These are phyloP conservation scores for Atherix ibis DNA, from an alignment of 2,888 invertebrate genomes.

Conservation along the genomic window DNA sequence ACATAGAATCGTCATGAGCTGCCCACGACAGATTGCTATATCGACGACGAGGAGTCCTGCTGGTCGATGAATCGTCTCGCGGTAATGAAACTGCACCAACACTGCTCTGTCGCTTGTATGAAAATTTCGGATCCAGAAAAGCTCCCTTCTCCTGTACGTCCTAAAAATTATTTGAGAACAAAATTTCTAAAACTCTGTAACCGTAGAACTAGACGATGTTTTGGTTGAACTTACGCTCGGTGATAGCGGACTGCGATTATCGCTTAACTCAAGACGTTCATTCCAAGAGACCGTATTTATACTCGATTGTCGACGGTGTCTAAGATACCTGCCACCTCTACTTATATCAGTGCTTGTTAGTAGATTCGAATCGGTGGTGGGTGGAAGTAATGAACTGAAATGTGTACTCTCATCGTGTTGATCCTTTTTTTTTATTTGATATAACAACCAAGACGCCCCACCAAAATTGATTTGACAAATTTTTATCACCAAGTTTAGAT, in stretches of 20 bases:
- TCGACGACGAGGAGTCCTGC: too few species aligned
- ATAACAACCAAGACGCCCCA: too few species aligned
- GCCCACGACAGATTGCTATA: conserved; percentile 23
- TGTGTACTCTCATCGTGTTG: conserved; percentile 7
- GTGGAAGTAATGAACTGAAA: conserved; percentile 1
- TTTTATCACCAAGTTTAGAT: too few species aligned
- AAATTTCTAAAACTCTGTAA: too few species aligned
- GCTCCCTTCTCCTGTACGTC: too few species aligned
- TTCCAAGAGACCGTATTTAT: conserved; percentile 32
- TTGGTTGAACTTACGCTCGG: background rate
- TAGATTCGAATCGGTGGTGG: conserved; percentile 1
- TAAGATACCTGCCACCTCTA: background rate
- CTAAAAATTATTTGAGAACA: too few species aligned
- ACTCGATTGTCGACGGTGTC: conserved; percentile 28
- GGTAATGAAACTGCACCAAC: too few species aligned
- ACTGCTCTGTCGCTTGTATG: conserved; percentile 29
- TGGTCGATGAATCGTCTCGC: too few species aligned
- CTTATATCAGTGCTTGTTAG: background rate
- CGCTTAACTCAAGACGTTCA: conserved; percentile 23
- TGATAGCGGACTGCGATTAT: background rate
- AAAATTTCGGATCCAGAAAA: too few species aligned
- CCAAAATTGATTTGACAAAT: too few species aligned
- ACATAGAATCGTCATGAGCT: conserved; percentile 19
- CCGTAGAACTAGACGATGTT: too few species aligned
- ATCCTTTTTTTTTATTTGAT: conserved; percentile 3